Evolutionary conservation across 2,888 invertebrate species (phyloP), one percentile per base, ranked within the genome.

Genomic region (Dermolepida albohirtum): DNA sequence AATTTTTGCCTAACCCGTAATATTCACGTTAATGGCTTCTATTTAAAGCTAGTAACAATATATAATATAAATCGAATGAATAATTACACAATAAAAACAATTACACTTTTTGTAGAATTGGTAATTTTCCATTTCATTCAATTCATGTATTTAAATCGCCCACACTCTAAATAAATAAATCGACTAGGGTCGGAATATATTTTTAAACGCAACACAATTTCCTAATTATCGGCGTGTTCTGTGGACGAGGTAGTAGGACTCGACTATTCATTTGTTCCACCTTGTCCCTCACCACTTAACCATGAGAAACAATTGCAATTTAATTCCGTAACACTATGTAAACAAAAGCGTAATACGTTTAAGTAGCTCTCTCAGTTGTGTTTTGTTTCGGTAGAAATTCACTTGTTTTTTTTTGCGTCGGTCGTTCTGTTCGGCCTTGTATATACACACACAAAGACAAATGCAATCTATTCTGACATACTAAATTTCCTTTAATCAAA

Each of bases 251-350:
- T 34, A 10, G 34, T 34, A 34, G 54, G 10, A 34, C 34, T 39
- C 17, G 54, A 44, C 57, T 22, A 22, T 57, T 43, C 43, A 57
- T 57, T 57, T 27, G 22, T 41, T 41, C 41, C 10, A 22, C 22
- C 14, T 49, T 17, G 49, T 12, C 54, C 34, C 7, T 54, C 54
- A 16, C 54, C 54, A 16, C 54, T 54, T 54, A 54, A 17, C 54
- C 40, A 54, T 57, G 44, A 43, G 43, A 22, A 57, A 57, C 57
- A 57, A 57, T 57, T 57, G 57, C 57, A 57, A 57, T 57, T 57
- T 57, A 57, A 57, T 57, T 57, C 57, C 27, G 57, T 57, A 57
- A 57, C 57, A 57, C 57, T 44, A 57, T 43, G 57, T 57, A 57
- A 44, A 57, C 57, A 57, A 57, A 44, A 44, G 29, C 43, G 57